Evolutionary conservation across 1,140 invertebrate genomes (phyloP), one percentile per base, ranked within the genome.

Genomic region (Eulimnadia texana): DNA sequence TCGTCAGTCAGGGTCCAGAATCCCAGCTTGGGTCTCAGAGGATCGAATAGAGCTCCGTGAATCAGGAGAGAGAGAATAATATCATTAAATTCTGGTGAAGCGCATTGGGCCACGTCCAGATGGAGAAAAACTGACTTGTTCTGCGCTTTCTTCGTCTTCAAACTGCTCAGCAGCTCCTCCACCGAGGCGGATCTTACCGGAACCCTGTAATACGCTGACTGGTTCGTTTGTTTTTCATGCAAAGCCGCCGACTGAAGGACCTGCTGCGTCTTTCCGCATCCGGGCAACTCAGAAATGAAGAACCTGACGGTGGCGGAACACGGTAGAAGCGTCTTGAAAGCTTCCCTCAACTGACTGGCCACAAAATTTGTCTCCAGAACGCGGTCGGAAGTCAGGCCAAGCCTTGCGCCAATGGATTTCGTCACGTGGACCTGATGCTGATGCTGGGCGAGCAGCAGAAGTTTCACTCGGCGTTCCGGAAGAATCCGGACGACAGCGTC

Each of bases 21-120:
- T 33, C 55, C 55, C 22, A 57, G 55, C 27, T 33, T 57, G 27
- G 55, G 27, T 20, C 33, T 27, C 29, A 22, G 11, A 9, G 55
- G 55, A 57, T 57, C 55, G 20, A 28, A 57, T 13, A 57, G 55
- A n/a, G 55, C 55, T 57, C 55, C 55, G 33, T 57, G 55, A 9
- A 57, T 29, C 9, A 57, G 29, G 3, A 57, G 19, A 16, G 55
- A 57, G 24, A 57, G 55, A 9, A 57, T 6, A 57, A 57, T 57
- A n/a, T 57, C 55, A 33, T 57, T 57, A 11, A 57, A 57, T 9
- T 57, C 55, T 2, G 33, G 16, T n/a, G 55, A 57, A 2, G 33
- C 28, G 22, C 27, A 57, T 10, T 57, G 55, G 19, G 55, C 55
- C 9, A 57, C 27, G 22, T 57, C 55, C 11, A 57, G 55, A 33